Evolutionary conservation across 2,888 invertebrate genomes (phyloP).

Genomic region (Chalcis sispes): DNA sequence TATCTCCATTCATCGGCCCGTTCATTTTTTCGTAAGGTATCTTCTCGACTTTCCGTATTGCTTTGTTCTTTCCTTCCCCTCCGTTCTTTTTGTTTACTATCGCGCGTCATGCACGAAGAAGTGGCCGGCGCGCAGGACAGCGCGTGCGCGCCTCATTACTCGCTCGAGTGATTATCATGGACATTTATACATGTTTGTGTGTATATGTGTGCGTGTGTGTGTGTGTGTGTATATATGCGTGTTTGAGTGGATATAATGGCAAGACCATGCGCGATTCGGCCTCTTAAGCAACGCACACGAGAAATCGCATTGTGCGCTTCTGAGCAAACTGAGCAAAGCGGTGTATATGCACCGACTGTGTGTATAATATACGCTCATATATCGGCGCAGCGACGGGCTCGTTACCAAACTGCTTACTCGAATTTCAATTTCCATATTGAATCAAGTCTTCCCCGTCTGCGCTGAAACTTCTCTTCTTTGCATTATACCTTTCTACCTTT

Average conservation of each 20-base stretch:
- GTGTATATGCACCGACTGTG: neutral
- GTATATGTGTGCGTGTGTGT: too few relatives aligned
- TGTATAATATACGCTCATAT: too few relatives aligned
- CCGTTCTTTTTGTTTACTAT: too few relatives aligned
- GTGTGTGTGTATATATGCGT: too few relatives aligned
- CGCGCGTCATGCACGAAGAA: too few relatives aligned
- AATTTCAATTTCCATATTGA: conserved; percentile 47
- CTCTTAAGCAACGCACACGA: conserved; percentile 29
- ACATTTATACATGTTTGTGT: neutral
- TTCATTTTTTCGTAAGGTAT: too few relatives aligned
- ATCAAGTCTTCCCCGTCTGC: conserved; percentile 5
- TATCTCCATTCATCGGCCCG: too few relatives aligned
- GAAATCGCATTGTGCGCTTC: conserved; percentile 25
- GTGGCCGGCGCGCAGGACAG: too few relatives aligned
- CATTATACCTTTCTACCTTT: neutral
- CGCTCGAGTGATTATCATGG: conserved; percentile 33
- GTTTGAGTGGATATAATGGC: neutral
- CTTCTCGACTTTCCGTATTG: too few relatives aligned
- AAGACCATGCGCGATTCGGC: conserved; percentile 18
- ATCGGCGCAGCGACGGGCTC: neutral
- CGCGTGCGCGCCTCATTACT: conserved; percentile 36
- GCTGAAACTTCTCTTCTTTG: neutral
- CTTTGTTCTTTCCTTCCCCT: too few relatives aligned
- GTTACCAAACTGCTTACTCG: conserved; percentile 29
- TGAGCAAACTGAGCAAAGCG: too few relatives aligned